Percentiles rank a stretch among this genome's conserved stretches.
These are phyloP conservation scores for Cheracebus regulus DNA, from an alignment of 2,797 vertebrate species.

Conservation along the genomic window DNA sequence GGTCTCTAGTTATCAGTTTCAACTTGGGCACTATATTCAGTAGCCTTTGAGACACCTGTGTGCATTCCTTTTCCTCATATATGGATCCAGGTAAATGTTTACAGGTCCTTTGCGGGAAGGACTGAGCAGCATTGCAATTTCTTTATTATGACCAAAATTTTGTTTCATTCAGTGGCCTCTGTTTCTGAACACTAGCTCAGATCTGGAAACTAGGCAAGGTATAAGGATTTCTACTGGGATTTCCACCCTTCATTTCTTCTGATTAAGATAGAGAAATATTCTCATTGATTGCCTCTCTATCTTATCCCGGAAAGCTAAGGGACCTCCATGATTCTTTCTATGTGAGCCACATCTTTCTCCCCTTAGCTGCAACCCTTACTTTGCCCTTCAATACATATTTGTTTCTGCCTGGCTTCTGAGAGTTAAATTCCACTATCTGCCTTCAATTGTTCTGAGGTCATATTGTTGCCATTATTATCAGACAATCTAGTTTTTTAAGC, in stretches of 20 bases:
- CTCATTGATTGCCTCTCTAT: not conserved
- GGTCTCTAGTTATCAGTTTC: not conserved
- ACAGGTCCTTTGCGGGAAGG: not conserved
- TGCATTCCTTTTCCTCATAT: not conserved
- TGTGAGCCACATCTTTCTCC: not conserved
- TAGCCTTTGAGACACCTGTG: not conserved
- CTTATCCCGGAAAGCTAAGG: not conserved
- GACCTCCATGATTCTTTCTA: not conserved
- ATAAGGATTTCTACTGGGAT: not conserved
- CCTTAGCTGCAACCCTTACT: not conserved
- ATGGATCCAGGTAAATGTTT: not conserved
- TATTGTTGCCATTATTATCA: not conserved
- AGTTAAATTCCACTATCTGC: not conserved
- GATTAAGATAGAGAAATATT: not conserved
- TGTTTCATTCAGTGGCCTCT: not conserved
- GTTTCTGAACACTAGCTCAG: not conserved
- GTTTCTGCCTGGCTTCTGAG: not conserved
- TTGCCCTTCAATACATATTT: not conserved
- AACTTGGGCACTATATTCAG: fast-evolving
- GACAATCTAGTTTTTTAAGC: not conserved
- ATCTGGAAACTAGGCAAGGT: not conserved
- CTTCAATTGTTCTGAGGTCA: not conserved
- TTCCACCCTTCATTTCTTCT: not conserved
- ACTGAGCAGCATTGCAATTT: not conserved
- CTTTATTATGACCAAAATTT: not conserved